Evolutionary conservation across 2,113 vertebrate species (phyloP), one percentile per base, ranked within the genome.

Genomic region (Cacatua alba): DNA sequence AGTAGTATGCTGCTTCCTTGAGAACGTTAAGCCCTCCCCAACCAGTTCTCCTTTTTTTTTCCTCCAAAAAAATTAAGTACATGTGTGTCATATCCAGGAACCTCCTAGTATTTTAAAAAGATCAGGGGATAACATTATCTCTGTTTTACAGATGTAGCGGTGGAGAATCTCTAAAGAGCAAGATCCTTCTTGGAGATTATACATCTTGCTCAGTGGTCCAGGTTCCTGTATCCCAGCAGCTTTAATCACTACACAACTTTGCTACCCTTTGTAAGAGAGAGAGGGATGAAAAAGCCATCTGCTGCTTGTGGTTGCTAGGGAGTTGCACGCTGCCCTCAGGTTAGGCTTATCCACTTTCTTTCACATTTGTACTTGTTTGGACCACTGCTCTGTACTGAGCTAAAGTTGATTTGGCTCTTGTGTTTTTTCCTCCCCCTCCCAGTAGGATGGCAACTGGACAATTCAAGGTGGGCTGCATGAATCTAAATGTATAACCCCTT

Each of bases 301-400:
- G 92, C 88, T 94, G 81, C 76, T 57, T 21, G 35, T 88, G 90
- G 90, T 93, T 97, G 94, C 92, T 88, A 75, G 69, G 90, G 86
- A 92, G 59, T 82, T 5, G 4, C 19, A 10, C 15, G 52, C 44
- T 88, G 80, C 83, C 93, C 79, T 60, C 72, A 62, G 95, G 82
- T 93, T 95, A 84, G 72, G 39, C 37, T 90, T 90, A 82, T 82
- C 77, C 83, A 51, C 86, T 88, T 88, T 78, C 85, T 80, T 48
- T 86, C 68, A 31, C 29, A 5, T 94, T 85, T 81, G 8, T 68
- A 6, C 63, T 96, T 75, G 59, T 88, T 77, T 93, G 94, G 81
- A 63, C 62, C 52, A 9, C 69, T 75, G 49, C 55, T 69, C 67
- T 90, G 43, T 24, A 25, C 57, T 0, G 2, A 92, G 80, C 55